Evolutionary conservation across 2,113 vertebrate genomes (phyloP).

Genomic region (Cinclus mexicanus): DNA sequence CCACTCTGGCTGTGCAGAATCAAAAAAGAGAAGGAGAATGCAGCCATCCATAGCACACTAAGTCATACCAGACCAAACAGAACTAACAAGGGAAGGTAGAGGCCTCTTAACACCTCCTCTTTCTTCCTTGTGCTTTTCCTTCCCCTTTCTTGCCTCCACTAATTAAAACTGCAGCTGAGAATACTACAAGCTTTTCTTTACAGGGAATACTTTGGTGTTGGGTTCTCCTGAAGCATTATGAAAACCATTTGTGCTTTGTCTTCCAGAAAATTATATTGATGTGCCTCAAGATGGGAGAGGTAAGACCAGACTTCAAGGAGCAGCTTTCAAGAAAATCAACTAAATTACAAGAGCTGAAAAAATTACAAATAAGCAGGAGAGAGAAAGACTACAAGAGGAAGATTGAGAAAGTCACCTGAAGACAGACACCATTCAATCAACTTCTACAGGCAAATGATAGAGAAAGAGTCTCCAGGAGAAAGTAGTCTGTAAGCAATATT

Average conservation of each 20-base stretch:
- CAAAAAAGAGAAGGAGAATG: not conserved
- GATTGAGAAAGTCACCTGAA: not conserved
- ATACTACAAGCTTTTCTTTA: not conserved
- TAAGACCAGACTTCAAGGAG: constrained; percentile 12
- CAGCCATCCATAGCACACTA: not conserved
- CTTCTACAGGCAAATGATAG: not conserved
- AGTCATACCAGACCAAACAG: not conserved
- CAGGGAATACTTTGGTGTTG: not conserved
- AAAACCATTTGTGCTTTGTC: not conserved
- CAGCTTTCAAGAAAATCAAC: constrained; percentile 44
- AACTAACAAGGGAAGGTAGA: not conserved
- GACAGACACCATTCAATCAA: not conserved
- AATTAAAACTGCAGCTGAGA: not conserved
- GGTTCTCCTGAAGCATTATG: not conserved
- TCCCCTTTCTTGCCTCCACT: not conserved
- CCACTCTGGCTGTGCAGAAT: not conserved
- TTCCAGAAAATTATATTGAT: constrained; percentile 66
- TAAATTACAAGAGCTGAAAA: not conserved
- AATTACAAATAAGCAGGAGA: not conserved
- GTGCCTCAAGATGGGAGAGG: constrained; percentile 78
- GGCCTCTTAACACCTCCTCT: not conserved
- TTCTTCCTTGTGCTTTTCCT: not conserved
- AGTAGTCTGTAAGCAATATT: constrained; percentile 73
- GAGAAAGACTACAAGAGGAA: not conserved
- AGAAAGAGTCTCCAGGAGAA: constrained; percentile 13